Conservation (phyloP, 2,797 vertebrate species). For the Steatocranus sp. region DNA sequence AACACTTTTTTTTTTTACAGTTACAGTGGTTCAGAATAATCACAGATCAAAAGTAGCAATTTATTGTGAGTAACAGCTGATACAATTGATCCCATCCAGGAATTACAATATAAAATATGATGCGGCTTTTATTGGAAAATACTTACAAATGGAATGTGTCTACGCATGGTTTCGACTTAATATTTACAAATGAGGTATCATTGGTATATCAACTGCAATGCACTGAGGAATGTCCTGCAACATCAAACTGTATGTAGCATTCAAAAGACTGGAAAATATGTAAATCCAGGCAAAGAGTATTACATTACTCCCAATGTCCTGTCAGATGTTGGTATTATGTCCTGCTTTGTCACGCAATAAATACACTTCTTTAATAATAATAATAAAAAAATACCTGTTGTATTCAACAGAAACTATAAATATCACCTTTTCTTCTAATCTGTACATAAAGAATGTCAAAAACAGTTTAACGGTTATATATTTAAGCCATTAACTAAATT, state of each 20-base stretch:
- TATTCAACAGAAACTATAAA: constrained; percentile 60
- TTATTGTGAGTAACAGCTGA: not conserved
- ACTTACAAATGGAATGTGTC: constrained; percentile 9
- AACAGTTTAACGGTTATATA: constrained; percentile 8
- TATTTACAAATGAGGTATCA: constrained; percentile 61
- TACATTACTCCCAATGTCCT: constrained; percentile 38
- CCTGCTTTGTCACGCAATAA: constrained; percentile 50
- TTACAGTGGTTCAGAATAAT: constrained; percentile 4
- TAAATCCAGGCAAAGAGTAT: not conserved
- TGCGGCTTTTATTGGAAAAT: not conserved
- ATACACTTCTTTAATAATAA: constrained; percentile 41
- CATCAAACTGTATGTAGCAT: not conserved
- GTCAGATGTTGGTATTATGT: constrained; percentile 26
- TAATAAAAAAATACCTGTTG: constrained; percentile 28
- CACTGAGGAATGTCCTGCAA: not conserved
- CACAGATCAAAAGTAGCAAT: constrained; percentile 13
- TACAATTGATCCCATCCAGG: not conserved
- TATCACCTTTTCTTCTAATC: constrained; percentile 53
- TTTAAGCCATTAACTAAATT: constrained; percentile 4
- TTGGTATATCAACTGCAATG: constrained; percentile 15
- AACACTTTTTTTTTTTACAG: not conserved
- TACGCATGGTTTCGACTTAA: constrained; percentile 18
- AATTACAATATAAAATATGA: not conserved
- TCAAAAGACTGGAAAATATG: constrained; percentile 17
- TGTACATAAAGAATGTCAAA: constrained; percentile 10